Percentiles rank a stretch among this genome's conserved stretches.
Evolutionary conservation across 2,888 invertebrate genomes (phyloP).

Genomic region (Philereme vetulata): DNA sequence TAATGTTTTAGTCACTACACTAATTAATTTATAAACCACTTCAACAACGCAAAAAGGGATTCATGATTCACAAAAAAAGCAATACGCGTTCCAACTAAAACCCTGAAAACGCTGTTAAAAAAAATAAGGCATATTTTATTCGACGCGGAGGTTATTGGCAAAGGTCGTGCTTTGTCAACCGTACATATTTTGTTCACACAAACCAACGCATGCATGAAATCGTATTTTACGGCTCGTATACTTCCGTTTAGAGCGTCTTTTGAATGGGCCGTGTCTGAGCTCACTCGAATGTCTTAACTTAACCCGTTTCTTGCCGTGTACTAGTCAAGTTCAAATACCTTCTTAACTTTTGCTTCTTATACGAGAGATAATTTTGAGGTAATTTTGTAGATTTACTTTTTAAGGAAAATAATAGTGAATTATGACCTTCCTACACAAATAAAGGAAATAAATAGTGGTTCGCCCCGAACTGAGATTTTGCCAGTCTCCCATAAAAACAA

Average conservation of each 20-base stretch:
- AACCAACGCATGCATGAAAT: conserved; percentile 81
- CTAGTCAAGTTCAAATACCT: conserved; percentile 52
- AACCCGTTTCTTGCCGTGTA: conserved; percentile 54
- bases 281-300: conserved; percentile 72
- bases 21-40: no score
- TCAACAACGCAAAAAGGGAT: no score
- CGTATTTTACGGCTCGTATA: conserved; percentile 81
- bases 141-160: conserved; percentile 63
- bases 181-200: conserved; percentile 80
- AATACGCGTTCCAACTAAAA: conserved; percentile 1
- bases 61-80: conserved; percentile 21
- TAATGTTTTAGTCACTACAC: no score
- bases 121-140: conserved; percentile 57
- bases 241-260: conserved; percentile 78
- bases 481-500: no score
- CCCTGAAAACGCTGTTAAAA: conserved; percentile 6
- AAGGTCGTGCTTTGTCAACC: conserved; percentile 78
- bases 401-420: no score
- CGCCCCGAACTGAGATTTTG: no score
- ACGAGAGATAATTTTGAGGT: no score
- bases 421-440: no score
- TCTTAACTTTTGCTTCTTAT: conserved; percentile 38
- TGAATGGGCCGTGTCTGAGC: conserved; percentile 74
- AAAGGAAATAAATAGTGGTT: no score
- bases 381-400: no score